phyloP scores from a whole-genome alignment of 2,113 vertebrate genomes.

The Xenopus borealis region DNA sequence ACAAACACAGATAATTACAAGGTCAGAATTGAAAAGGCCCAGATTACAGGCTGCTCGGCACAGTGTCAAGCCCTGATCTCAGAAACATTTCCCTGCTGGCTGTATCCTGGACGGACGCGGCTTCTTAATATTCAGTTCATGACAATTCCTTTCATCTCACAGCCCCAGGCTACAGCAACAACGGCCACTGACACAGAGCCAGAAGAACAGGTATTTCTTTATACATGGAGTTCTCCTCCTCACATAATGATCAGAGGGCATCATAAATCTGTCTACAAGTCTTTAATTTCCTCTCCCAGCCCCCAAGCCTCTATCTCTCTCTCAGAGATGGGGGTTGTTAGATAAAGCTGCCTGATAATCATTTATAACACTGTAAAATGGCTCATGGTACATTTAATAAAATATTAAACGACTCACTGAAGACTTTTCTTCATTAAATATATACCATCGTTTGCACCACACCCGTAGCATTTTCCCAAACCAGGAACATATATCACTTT shows the following conservation, averaged over 20 bases:
- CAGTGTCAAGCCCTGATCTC: constrained; percentile 39
- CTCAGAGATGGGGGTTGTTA: too few relatives aligned
- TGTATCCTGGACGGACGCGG: constrained; percentile 23
- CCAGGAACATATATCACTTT: too few relatives aligned
- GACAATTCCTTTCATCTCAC: constrained; percentile 37
- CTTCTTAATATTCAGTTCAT: constrained; percentile 6
- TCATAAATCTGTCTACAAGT: neutral
- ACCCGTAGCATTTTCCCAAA: too few relatives aligned
- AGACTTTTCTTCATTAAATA: too few relatives aligned
- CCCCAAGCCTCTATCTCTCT: too few relatives aligned
- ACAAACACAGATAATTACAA: constrained; percentile 41
- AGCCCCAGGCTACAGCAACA: constrained; percentile 29
- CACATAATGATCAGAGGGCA: constrained; percentile 4
- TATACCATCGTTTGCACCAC: too few relatives aligned
- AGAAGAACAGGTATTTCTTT: constrained; percentile 42
- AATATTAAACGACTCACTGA: too few relatives aligned
- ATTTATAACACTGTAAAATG: too few relatives aligned
- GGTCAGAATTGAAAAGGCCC: constrained; percentile 34
- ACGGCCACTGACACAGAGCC: constrained; percentile 28
- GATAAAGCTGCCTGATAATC: too few relatives aligned
- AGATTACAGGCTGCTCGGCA: constrained; percentile 23
- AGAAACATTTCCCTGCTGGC: constrained; percentile 32
- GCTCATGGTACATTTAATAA: too few relatives aligned
- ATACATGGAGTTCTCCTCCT: constrained; percentile 8
- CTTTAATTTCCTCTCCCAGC: too few relatives aligned